Evolutionary conservation across 2,888 invertebrate species (phyloP).

Genomic region (Ectropis crepuscularia): DNA sequence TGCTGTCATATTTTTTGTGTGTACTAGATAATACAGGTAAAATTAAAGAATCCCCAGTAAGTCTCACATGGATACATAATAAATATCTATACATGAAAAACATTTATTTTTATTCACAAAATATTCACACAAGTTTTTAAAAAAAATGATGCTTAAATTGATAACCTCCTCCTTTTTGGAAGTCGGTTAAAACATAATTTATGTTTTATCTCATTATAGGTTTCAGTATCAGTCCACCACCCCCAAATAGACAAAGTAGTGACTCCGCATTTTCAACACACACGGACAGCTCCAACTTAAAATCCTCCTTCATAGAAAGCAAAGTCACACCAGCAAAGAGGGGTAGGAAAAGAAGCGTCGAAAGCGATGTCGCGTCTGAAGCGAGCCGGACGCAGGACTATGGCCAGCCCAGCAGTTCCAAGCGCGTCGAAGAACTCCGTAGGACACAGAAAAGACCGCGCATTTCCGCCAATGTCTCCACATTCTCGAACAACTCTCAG

Average conservation of each 20-base stretch:
- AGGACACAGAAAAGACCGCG: constrained; percentile 60
- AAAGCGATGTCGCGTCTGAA: constrained; percentile 67
- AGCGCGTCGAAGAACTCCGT: constrained; percentile 69
- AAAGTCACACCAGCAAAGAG: constrained; percentile 57
- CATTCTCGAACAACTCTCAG: constrained; percentile 30
- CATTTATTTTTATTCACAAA: too few species aligned
- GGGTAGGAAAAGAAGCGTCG: constrained; percentile 68
- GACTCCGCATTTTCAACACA: constrained; percentile 79
- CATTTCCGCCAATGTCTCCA: constrained; percentile 48
- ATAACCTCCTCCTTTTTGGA: too few species aligned
- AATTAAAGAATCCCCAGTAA: too few species aligned
- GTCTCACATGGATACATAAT: too few species aligned
- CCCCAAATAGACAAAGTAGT: constrained; percentile 75
- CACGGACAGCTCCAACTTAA: constrained; percentile 68
- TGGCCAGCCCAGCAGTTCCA: constrained; percentile 58
- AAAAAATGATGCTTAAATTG: too few species aligned
- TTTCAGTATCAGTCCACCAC: constrained; percentile 67
- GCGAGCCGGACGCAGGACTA: constrained; percentile 65
- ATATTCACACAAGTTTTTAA: too few species aligned
- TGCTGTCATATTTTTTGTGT: too few species aligned
- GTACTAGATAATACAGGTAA: too few species aligned
- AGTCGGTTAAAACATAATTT: constrained; percentile 1
- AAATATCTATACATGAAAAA: too few species aligned
- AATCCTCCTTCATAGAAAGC: constrained; percentile 60
- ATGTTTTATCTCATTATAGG: constrained; percentile 54